phyloP scores from a whole-genome alignment of 2,113 vertebrate genomes.

The Etheostoma spectabile region DNA sequence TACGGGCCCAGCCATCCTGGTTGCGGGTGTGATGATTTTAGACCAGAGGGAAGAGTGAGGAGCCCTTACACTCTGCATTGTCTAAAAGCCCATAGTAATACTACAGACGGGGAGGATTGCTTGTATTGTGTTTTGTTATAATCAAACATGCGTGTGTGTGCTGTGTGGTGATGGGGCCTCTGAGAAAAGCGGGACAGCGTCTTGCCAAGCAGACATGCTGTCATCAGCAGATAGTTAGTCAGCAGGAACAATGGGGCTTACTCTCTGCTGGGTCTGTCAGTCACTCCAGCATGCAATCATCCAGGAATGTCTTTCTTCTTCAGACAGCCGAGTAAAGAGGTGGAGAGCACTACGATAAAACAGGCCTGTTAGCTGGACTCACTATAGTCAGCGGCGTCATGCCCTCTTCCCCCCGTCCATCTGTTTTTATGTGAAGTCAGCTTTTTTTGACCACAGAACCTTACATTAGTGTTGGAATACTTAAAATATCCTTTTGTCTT shows the following conservation, averaged over 20 bases:
- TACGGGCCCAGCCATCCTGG: too few relatives aligned
- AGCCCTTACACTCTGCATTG: too few relatives aligned
- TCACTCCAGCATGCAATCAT: conserved; percentile 69
- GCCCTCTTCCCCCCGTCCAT: background rate
- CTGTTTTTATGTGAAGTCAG: background rate
- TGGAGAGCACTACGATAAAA: conserved; percentile 19
- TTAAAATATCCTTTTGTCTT: background rate
- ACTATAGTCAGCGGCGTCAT: background rate
- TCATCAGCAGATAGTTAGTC: conserved; percentile 76
- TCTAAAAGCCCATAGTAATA: background rate
- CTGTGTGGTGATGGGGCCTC: conserved; percentile 19
- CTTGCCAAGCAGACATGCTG: conserved; percentile 74
- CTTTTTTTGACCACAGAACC: background rate
- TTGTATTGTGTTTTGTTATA: conserved; percentile 42
- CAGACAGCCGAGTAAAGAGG: conserved; percentile 34
- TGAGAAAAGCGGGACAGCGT: conserved; percentile 27
- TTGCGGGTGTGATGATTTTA: too few relatives aligned
- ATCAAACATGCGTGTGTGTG: conserved; percentile 29
- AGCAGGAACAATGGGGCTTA: conserved; percentile 75
- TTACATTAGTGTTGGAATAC: background rate
- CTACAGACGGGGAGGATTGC: conserved; percentile 36
- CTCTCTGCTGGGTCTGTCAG: conserved; percentile 67
- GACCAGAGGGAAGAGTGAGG: too few relatives aligned
- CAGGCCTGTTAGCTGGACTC: conserved; percentile 24
- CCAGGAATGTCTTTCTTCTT: conserved; percentile 77